Conservation (phyloP, 2,797 vertebrate species). For the Mormyrus hasselquistii region DNA sequence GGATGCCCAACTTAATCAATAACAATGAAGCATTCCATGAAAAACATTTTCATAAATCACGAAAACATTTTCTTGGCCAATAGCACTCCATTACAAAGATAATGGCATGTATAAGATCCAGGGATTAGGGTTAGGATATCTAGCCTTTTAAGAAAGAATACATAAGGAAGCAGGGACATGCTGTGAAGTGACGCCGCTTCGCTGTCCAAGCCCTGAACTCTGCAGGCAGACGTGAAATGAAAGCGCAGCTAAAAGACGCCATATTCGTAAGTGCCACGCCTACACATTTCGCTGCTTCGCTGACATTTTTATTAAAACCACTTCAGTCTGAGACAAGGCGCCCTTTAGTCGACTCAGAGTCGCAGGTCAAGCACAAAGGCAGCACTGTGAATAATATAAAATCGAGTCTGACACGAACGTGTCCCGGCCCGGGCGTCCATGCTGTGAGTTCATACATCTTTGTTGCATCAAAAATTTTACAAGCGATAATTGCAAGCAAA, state of each 20-base stretch:
- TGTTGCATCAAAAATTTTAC: background rate
- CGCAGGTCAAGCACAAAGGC: background rate
- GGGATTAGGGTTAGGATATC: background rate
- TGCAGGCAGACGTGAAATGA: background rate
- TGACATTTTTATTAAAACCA: background rate
- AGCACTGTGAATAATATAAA: background rate
- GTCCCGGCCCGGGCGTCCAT: background rate
- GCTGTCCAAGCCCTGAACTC: background rate
- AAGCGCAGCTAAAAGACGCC: background rate
- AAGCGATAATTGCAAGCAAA: background rate
- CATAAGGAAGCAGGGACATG: background rate
- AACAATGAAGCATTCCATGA: background rate
- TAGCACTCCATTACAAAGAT: background rate
- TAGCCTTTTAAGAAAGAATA: background rate
- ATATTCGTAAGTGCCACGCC: background rate
- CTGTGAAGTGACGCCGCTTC: background rate
- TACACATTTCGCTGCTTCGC: background rate
- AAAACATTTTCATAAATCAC: constrained; percentile 2
- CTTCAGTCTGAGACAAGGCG: background rate
- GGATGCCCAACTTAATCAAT: background rate
- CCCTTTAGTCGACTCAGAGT: background rate
- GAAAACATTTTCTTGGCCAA: background rate
- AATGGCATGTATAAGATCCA: background rate
- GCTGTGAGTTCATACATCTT: background rate
- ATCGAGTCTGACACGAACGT: background rate